Evolutionary conservation across 1,140 invertebrate species (phyloP), one percentile per base, ranked within the genome.

Genomic region (Nymphalis io): DNA sequence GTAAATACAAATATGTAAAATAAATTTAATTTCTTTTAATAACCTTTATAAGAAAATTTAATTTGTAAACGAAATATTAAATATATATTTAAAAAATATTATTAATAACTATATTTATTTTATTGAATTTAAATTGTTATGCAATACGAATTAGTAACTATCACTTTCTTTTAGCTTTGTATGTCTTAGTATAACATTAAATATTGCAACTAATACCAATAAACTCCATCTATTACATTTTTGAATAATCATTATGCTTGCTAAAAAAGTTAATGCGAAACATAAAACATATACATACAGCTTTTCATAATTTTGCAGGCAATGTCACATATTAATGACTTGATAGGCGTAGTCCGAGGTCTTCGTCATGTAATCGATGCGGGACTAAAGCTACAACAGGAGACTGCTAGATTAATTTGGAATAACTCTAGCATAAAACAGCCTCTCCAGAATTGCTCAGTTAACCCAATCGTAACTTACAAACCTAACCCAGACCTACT

Each of bases 341-440:
- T 94, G 44, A 81, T 93, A 64, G 93, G 93, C 42, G 83, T 95
- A 69, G 81, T 95, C 70, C 92, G 93, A 75, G 95, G 95, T 21
- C 74, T 95, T 64, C 92, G 93, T 77, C 87, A 93, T 48, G 93
- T 96, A 64, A 81, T 92, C 58, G 92, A 94, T 75, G 93, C 94
- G 55, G 92, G 92, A 48, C 77, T 91, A 40, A 93, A 93, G 82
- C 80, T 94, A 57, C 94, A 95, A 76, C 88, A 93, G 75, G 84
- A 92, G 65, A 85, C 90, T 77, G 83, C 92, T 79, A 92, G 90
- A 82, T 80, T 93, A 75, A 84, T 94, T 71, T 94, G 94, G 93
- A 88, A 90, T 83, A 95, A 94, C 76, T 95, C 94, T 33, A 95
- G 93, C 81, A 71, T 95, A 20, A 93, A 88, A 66, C 90, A 91